Evolutionary conservation across 1,140 invertebrate species (phyloP), one percentile per base, ranked within the genome.

Genomic region (Triops cancriformis): DNA sequence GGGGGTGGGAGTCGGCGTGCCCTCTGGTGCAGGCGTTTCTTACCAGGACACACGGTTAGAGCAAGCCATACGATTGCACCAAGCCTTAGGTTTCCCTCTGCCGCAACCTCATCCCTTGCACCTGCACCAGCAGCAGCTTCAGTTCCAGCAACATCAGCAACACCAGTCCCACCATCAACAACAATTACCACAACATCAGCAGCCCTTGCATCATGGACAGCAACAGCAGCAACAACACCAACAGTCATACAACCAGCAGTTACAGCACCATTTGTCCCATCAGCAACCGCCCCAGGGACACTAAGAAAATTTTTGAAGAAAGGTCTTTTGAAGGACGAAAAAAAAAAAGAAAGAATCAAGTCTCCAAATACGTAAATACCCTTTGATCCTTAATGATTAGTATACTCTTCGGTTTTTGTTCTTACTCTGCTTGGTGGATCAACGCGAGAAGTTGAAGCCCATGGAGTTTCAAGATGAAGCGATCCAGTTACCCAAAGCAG

Each of bases 21-120:
- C 79, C n/a, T 79, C 79, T 12, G 79, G 78, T 80, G 75, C 79
- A 73, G 80, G 75, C 78, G 80, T 76, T 28, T 45, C 51, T 37
- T 79, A 79, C 75, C 26, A 64, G 45, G 78, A 79, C 26, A 76
- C 75, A 1, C 86, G 92, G 82, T 83, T 94, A 81, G 92, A 93
- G 82, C 93, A 94, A 81, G 92, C 93, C 10, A 83, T 94, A 79
- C 88, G 93, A 80, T 87, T 94, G 80, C 92, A 93, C 83, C 86
- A 89, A 64, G 87, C 89, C 42, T 82, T 90, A 45, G 90, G 89
- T 75, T 90, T 91, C 82, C 87, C 88, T 31, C 85, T 90, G 27
- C 82, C 83, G 51, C 83, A 83, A 80, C 86, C 87, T 80, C 87
- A 89, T 81, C 88, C 78, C 6, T 73, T 78, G 10, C 72, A 78